Percentiles rank a stretch among this genome's conserved stretches.
Evolutionary conservation across 1,140 invertebrate species (phyloP).

Genomic region (Apis dorsata): DNA sequence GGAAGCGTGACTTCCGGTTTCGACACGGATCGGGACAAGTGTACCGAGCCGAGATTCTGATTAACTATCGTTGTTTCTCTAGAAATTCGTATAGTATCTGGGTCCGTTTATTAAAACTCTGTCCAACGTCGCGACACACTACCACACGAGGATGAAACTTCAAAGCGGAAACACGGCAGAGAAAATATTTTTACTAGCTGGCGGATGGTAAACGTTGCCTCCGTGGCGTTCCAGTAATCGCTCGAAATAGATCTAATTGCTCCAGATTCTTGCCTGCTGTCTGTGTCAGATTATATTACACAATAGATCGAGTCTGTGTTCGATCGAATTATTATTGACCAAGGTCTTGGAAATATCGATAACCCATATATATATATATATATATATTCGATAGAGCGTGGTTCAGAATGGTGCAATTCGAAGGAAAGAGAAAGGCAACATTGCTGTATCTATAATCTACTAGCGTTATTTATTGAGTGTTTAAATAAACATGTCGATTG

Average conservation of each 20-base stretch:
- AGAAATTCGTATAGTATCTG: neutral
- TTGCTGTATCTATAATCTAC: neutral
- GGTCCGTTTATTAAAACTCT: neutral
- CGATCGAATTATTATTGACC: neutral
- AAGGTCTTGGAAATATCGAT: neutral
- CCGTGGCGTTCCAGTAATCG: conserved; percentile 58
- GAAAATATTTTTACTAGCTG: conserved; percentile 55
- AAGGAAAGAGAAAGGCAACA: neutral
- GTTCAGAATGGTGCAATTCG: neutral
- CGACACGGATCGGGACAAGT: neutral
- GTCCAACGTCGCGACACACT: neutral
- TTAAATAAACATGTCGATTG: neutral
- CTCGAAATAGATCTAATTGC: conserved; percentile 64
- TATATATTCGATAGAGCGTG: too few relatives aligned
- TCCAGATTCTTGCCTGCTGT: conserved; percentile 44
- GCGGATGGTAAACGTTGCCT: conserved; percentile 29
- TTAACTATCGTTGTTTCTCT: neutral
- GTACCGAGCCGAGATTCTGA: neutral
- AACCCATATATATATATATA: neutral
- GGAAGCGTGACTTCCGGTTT: conserved; percentile 13
- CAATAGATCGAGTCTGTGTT: conserved; percentile 8
- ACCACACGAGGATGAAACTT: neutral
- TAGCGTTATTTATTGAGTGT: neutral
- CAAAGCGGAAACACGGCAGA: conserved; percentile 15
- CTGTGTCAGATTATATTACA: neutral